phyloP scores from a whole-genome alignment of 2,888 invertebrate genomes.

The Mythimna impura region DNA sequence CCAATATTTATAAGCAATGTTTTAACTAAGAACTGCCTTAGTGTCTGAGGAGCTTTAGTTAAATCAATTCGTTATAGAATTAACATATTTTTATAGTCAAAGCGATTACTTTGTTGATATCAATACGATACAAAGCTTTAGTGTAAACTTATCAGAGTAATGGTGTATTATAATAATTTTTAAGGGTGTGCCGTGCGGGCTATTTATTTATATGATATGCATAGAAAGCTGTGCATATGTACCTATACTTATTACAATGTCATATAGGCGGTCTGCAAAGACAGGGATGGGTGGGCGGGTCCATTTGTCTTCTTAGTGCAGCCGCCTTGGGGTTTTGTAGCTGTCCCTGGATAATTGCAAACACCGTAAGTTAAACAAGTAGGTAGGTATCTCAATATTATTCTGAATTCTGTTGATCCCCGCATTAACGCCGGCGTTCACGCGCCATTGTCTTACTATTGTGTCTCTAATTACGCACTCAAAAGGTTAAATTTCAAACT shows the following conservation, averaged over 20 bases:
- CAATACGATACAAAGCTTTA: slow-evolving; percentile 51
- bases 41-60: slow-evolving; percentile 42
- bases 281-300: neutral
- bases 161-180: slow-evolving; percentile 5
- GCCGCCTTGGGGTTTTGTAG: slow-evolving; percentile 21
- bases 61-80: slow-evolving; percentile 64
- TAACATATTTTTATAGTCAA: slow-evolving; percentile 61
- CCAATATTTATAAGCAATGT: slow-evolving; percentile 55
- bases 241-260: neutral
- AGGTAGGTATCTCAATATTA: no score
- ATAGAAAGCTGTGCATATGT: neutral
- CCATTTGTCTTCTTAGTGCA: slow-evolving; percentile 1
- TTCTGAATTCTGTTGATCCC: no score
- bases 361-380: no score
- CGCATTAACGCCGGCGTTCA: no score
- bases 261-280: neutral
- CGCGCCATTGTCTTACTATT: no score
- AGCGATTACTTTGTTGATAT: slow-evolving; percentile 53
- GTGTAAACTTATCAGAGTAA: slow-evolving; percentile 12
- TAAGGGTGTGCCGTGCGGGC: neutral
- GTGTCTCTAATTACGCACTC: no score
- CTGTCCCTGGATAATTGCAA: neutral
- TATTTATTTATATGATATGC: neutral
- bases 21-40: slow-evolving; percentile 60
- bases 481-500: no score